These are phyloP conservation scores for Axis porcinus DNA, from an alignment of 2,113 vertebrate species.

Conservation along the genomic window DNA sequence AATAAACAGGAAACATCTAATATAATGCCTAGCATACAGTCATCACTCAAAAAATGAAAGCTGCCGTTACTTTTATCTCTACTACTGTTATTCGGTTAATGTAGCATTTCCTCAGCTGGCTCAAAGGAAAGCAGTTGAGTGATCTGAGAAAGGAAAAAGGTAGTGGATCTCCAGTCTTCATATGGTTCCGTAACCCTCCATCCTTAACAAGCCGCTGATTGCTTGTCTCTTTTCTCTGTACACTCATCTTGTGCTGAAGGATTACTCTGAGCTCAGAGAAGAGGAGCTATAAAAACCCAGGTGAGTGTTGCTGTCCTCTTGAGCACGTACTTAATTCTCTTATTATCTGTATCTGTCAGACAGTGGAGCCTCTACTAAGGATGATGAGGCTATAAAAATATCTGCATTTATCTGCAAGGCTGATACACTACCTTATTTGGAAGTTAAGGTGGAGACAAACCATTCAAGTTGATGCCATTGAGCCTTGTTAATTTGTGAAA, in stretches of 20 bases:
- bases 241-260: not conserved
- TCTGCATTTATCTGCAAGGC: not conserved
- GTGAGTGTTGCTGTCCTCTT: not conserved
- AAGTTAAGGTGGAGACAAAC: not conserved
- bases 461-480: slow-evolving; percentile 42
- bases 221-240: not conserved
- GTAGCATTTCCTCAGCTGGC: not conserved
- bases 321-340: not conserved
- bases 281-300: not conserved
- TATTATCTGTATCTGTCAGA: not conserved
- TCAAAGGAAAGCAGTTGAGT: not conserved
- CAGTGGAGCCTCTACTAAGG: not conserved
- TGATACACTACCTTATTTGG: not conserved
- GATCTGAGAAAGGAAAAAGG: not conserved
- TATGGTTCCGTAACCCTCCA: not conserved
- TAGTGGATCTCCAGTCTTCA: not conserved
- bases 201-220: not conserved
- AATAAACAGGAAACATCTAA: not conserved
- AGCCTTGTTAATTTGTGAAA: slow-evolving; percentile 60
- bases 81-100: not conserved
- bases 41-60: not conserved
- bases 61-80: not conserved
- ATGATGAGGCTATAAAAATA: not conserved
- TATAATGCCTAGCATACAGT: not conserved
- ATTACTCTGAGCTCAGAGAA: not conserved